Base-by-base conservation (phyloP, 2,797 vertebrate species). In the Thunnus albacares region DNA sequence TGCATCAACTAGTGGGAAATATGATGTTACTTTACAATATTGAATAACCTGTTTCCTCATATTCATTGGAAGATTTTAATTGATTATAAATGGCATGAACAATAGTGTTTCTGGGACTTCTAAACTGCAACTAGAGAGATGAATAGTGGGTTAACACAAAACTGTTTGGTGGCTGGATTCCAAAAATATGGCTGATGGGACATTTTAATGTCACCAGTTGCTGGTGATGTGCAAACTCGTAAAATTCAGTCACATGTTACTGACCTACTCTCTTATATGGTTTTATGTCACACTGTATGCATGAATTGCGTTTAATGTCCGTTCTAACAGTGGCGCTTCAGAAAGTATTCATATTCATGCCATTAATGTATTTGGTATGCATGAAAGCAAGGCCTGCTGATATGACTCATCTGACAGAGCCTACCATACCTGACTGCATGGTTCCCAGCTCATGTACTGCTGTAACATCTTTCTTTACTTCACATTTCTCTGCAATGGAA, bases 301-400 rank as follows among this genome's bases (percentile, higher is more conserved):
- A 41, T 71, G 24, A 71, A 71, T 77, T 49, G 2, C 26, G 5
- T 22, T 68, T 69, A 60, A 71, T 43, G 24, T 62, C 53, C n/a
- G 3, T 53, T 51, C 12, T 18, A 59, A 30, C 8, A 3, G 15
- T 75, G 28, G 43, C 53, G 49, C 24, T 64, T 69, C 26, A 61
- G 51, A 55, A 65, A 66, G 30, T 71, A 52, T 79, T 82, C 59
- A 75, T 81, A 85, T 83, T 22, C 63, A 68, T 82, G 68, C 58
- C 65, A 81, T 82, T 65, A 79, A 75, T 75, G 63, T 77, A 63
- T 6, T 84, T 79, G 41, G 52, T 80, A 84, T 80, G 79, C 77
- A 35, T 76, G 74, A 67, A 68, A 58, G 68, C 20, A 35, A 47
- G 67, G 64, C 73, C 43, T 67, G 49, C 63, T 55, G 63, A 52